A percentile compares a stretch with the other conserved stretches of the same genome.
These are phyloP conservation scores for Strigamia crassipes DNA, from an alignment of 2,888 invertebrate species.

Conservation along the genomic window DNA sequence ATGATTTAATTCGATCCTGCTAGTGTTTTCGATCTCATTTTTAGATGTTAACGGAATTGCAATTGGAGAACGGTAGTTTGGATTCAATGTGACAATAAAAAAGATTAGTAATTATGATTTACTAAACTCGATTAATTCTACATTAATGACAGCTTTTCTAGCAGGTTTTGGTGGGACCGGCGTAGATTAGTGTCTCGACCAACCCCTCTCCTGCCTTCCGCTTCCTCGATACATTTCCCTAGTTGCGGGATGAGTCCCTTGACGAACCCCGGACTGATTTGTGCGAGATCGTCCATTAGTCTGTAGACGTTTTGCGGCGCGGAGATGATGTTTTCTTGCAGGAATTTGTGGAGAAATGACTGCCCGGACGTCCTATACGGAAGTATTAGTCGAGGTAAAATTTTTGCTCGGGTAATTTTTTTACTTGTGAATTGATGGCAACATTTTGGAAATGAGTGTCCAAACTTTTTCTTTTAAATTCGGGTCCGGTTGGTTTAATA, in stretches of 20 bases:
- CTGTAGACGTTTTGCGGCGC: not conserved
- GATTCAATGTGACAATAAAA: conserved; percentile 1
- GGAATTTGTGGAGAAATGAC: not conserved
- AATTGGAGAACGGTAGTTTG: not conserved
- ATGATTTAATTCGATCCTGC: not conserved
- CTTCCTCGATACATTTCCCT: not conserved
- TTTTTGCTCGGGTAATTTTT: not conserved
- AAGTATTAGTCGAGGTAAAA: not conserved
- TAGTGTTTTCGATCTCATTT: conserved; percentile 3
- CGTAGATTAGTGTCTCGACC: conserved; percentile 1
- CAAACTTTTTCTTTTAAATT: not conserved
- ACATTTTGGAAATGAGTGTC: not conserved
- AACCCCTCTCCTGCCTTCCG: not conserved
- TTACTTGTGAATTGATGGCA: not conserved
- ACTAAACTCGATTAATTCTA: not conserved
- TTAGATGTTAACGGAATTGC: not conserved
- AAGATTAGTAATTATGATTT: not conserved
- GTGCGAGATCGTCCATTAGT: not conserved
- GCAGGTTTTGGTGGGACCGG: not conserved
- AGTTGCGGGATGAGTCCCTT: not conserved
- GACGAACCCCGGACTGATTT: not conserved
- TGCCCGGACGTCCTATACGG: not conserved
- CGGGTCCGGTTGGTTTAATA: not conserved
- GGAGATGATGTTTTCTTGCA: not conserved
- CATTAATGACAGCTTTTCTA: not conserved